Percentiles rank a stretch among this genome's conserved stretches.
phyloP scores from a whole-genome alignment of 2,888 invertebrate species.

The Drosophila gaucha region DNA sequence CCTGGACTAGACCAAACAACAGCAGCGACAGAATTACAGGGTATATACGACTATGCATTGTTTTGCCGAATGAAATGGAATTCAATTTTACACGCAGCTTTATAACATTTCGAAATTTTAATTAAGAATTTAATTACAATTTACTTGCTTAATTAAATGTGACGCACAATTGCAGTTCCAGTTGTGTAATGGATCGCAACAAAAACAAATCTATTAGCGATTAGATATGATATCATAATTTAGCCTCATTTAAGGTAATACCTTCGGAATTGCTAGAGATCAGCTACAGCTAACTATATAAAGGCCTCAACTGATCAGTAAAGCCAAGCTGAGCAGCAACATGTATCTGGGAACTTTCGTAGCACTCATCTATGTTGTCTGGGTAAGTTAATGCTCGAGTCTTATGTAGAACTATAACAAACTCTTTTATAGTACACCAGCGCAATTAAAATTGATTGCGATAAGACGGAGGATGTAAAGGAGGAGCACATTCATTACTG shows the following conservation, averaged over 20 bases:
- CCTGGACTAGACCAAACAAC: background rate
- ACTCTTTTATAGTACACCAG: conserved; percentile 11
- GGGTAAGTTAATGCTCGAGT: conserved; percentile 43
- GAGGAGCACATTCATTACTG: conserved; percentile 75
- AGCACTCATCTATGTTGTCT: conserved; percentile 29
- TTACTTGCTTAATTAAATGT: conserved; percentile 53
- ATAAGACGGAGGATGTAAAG: conserved; percentile 58
- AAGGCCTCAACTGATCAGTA: background rate
- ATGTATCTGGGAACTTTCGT: conserved; percentile 37
- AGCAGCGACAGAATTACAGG: background rate
- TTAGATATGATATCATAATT: background rate
- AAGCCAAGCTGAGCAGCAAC: background rate
- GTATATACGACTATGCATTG: conserved; percentile 10
- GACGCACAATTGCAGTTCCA: conserved; percentile 12
- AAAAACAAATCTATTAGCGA: conserved; percentile 14
- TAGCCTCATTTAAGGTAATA: conserved; percentile 21
- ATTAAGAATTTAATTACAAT: conserved; percentile 18
- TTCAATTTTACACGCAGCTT: conserved; percentile 8
- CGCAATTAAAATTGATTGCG: conserved; percentile 62
- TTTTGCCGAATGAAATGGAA: conserved; percentile 1
- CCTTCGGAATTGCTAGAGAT: background rate
- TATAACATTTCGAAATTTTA: conserved; percentile 41
- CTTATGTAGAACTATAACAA: background rate
- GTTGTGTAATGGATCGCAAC: conserved; percentile 47
- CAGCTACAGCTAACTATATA: conserved; percentile 22